phyloP scores from a whole-genome alignment of 2,797 vertebrate species.

The Percopsis omiscomaycus region DNA sequence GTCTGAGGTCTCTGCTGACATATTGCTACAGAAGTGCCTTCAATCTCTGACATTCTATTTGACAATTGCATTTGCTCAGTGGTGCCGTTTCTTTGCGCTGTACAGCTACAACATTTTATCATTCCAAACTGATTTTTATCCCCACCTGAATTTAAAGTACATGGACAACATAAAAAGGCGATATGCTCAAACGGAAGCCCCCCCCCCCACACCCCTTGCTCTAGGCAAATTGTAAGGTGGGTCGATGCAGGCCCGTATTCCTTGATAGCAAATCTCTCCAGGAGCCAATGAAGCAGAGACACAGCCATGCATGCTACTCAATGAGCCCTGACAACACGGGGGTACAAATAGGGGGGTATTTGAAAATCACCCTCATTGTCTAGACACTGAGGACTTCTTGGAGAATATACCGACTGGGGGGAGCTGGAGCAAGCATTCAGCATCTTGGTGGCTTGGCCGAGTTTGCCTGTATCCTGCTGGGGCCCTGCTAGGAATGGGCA shows the following conservation, averaged over 20 bases:
- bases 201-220: conserved; percentile 22
- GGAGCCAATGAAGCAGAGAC: conserved; percentile 40
- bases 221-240: conserved; percentile 20
- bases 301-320: conserved; percentile 22
- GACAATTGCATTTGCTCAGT: conserved; percentile 17
- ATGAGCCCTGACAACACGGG: conserved; percentile 45
- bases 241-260: not conserved
- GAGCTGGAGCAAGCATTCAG: conserved; percentile 33
- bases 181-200: conserved; percentile 20
- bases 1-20: conserved; percentile 4
- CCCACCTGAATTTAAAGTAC: conserved; percentile 25
- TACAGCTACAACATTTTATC: conserved; percentile 12
- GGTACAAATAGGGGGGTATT: conserved; percentile 38
- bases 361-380: conserved; percentile 41
- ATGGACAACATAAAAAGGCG: conserved; percentile 17
- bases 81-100: not conserved
- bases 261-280: conserved; percentile 23
- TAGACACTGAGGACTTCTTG: conserved; percentile 41
- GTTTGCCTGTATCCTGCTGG: conserved; percentile 23
- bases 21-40: conserved; percentile 12
- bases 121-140: conserved; percentile 24
- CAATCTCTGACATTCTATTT: conserved; percentile 14
- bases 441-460: conserved; percentile 33
- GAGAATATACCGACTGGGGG: conserved; percentile 19
- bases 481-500: conserved; percentile 18